Evolutionary conservation across 92 coral and sea anemone species (phyloP).

Genomic region (Actinernus sp.): DNA sequence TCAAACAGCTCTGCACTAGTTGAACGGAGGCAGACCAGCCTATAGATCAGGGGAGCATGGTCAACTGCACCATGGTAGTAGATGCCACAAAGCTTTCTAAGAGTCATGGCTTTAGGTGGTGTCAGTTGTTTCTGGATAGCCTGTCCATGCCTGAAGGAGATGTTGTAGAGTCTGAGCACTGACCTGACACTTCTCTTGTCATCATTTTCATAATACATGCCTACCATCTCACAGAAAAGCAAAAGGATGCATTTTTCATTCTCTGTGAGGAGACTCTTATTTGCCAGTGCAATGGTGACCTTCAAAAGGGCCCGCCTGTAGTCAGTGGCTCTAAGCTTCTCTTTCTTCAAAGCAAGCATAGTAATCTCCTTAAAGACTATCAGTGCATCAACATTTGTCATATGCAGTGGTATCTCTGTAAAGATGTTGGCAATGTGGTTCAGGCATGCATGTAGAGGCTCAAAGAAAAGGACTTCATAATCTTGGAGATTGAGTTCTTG

Average conservation of each 20-base stretch:
- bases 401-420: constrained; percentile 21
- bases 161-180: constrained; percentile 22
- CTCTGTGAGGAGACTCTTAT: constrained; percentile 3
- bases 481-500: constrained; percentile 8
- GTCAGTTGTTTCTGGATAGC: constrained; percentile 6
- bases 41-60: constrained; percentile 20
- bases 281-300: constrained; percentile 12
- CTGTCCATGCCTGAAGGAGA: constrained; percentile 14
- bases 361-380: constrained; percentile 22
- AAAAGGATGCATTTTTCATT: constrained; percentile 22
- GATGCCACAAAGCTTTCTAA: constrained; percentile 23
- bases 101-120: constrained; percentile 17
- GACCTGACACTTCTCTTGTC: constrained; percentile 19
- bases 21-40: constrained; percentile 8
- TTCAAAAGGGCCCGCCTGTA: constrained; percentile 32
- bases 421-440: constrained; percentile 14
- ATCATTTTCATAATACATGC: constrained; percentile 25
- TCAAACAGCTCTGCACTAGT: constrained; percentile 33
- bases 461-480: constrained; percentile 35
- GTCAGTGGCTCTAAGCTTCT: constrained; percentile 32
- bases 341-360: constrained; percentile 25
- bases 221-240: constrained; percentile 35
- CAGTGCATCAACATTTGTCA: constrained; percentile 7
- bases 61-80: constrained; percentile 12
- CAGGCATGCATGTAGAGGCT: constrained; percentile 30